A percentile compares a stretch with the other conserved stretches of the same genome.
These are phyloP conservation scores for Piprites chloris DNA, from an alignment of 2,113 vertebrate genomes.

Conservation along the genomic window DNA sequence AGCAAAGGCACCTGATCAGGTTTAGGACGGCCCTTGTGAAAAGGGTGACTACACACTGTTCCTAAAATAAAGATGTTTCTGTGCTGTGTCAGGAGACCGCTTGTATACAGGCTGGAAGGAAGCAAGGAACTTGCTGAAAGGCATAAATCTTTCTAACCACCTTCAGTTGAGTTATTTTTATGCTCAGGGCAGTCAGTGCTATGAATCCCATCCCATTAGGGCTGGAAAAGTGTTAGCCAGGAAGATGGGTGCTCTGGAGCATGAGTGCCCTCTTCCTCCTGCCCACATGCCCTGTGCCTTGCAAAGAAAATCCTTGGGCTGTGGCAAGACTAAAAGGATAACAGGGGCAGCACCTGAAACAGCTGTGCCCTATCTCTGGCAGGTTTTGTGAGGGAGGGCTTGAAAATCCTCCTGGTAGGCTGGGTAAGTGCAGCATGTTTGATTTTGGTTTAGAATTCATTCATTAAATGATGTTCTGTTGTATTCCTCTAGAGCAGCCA, in stretches of 20 bases:
- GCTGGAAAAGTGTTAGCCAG: not conserved
- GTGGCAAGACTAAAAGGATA: not conserved
- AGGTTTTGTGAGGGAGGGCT: not conserved
- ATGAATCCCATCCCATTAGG: not conserved
- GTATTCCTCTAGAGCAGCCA: not conserved
- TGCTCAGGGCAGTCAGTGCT: not conserved
- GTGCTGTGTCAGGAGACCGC: not conserved
- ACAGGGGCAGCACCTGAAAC: not conserved
- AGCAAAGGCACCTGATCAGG: not conserved
- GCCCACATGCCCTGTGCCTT: not conserved
- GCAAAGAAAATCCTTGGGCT: not conserved
- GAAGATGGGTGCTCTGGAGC: not conserved
- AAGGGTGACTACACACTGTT: not conserved
- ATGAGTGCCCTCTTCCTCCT: not conserved
- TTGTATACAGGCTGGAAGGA: not conserved
- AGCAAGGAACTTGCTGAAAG: conserved; percentile 4
- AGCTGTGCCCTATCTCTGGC: not conserved
- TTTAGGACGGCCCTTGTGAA: not conserved
- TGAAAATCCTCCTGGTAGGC: not conserved
- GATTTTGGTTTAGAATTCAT: not conserved
- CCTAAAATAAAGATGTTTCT: not conserved
- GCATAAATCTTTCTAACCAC: not conserved
- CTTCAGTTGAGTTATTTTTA: conserved; percentile 25
- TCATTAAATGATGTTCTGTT: not conserved
- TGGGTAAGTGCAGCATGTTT: not conserved